Conservation (phyloP, 2,888 invertebrate species). For the Laothoe populi region DNA sequence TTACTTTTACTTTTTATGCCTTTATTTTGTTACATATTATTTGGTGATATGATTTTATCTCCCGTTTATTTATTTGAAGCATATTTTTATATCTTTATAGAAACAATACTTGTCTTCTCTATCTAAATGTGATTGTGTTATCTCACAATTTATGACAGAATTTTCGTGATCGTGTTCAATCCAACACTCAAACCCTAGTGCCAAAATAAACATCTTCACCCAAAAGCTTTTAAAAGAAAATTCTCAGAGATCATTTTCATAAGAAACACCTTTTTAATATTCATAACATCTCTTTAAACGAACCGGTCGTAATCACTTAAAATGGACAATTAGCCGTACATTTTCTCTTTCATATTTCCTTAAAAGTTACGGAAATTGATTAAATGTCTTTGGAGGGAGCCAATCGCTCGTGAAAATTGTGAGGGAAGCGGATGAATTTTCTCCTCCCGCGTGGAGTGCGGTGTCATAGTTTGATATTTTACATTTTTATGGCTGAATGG, state of each 20-base stretch:
- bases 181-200: no score
- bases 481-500: background rate
- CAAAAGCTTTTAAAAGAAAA: background rate
- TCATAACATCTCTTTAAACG: constrained; percentile 29
- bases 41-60: no score
- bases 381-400: constrained; percentile 23
- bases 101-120: no score
- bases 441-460: background rate
- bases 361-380: constrained; percentile 26
- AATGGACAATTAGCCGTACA: constrained; percentile 22
- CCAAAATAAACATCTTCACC: background rate
- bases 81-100: no score
- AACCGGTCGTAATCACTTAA: constrained; percentile 26
- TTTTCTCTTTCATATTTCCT: constrained; percentile 26
- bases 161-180: no score
- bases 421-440: background rate
- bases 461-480: constrained; percentile 4
- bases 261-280: constrained; percentile 29
- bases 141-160: no score
- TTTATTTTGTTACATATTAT: no score
- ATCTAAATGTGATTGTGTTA: no score
- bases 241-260: background rate
- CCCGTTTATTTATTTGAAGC: no score
- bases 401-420: constrained; percentile 27
- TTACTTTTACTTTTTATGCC: no score